Base-by-base conservation (phyloP, 2,113 vertebrate genomes). In the Xiphorhynchus elegans region DNA sequence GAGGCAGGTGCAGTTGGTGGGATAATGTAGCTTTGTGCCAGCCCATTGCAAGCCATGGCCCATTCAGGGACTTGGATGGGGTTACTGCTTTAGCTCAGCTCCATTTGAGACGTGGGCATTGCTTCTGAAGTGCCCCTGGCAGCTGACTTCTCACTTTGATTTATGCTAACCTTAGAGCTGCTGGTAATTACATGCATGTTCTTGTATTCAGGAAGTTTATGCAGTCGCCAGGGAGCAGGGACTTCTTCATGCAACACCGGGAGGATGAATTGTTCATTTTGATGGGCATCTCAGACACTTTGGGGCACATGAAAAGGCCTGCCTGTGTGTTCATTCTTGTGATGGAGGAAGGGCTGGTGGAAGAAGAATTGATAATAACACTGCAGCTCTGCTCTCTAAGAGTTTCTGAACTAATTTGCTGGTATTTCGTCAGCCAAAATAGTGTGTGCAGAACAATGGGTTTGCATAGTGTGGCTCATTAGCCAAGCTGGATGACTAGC, bases 11-110 rank as follows among this genome's bases (percentile, higher is more conserved):
- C 96, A 96, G 73, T 79, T 37, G 69, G 73, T 58, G 90, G 92
- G 73, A 97, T 93, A 97, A 96, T 96, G 90, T 82, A 89, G 96
- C 96, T 96, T 97, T 97, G 96, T 97, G 96, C 92, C 95, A 95
- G 90, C 49, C 92, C 88, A 78, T 93, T 96, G 44, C 72, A 53
- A 95, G 52, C 68, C 90, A 75, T 24, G 37, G 56, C 88, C 64
- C 96, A 89, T 97, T 97, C 96, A 97, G 80, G 86, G 73, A 82
- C 53, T 96, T 97, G 96, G 96, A 97, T 84, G 76, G 82, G 83
- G 49, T 72, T 94, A 60, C 73, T 96, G 70, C 95, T 89, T 95
- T 72, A 94, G 80, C 88, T 93, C 83, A 64, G 95, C 60, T 78
- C 86, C 53, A 28, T 94, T 93, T 1, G 56, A 73, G 90, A 81